Percentiles rank a stretch among this genome's conserved stretches.
phyloP scores from a whole-genome alignment of 2,113 vertebrate genomes.

The Nipponia nippon region DNA sequence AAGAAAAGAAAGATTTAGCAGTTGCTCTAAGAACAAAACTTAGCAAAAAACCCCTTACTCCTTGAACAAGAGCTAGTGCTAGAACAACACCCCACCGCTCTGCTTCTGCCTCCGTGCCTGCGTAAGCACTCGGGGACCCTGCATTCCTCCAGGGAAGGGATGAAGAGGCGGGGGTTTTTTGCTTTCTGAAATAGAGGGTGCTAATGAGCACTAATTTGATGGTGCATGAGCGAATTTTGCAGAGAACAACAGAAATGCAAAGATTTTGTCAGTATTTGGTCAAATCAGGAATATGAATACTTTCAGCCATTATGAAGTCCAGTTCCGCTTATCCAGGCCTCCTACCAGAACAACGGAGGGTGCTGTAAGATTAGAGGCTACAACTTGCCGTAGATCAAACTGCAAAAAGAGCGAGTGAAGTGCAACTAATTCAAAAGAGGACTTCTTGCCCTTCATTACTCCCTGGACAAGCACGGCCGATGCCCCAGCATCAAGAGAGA shows the following conservation, averaged over 20 bases:
- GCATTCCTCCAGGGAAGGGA: accelerated
- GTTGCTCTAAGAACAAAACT: background rate
- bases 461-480: background rate
- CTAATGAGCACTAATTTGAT: accelerated
- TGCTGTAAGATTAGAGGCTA: background rate
- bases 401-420: background rate
- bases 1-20: background rate
- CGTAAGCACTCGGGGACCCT: background rate
- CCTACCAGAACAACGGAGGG: background rate
- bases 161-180: accelerated
- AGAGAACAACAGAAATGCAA: background rate
- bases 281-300: background rate
- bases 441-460: conserved; percentile 25
- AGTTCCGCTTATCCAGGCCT: background rate
- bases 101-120: background rate
- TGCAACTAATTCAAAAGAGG: background rate
- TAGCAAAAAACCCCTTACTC: background rate
- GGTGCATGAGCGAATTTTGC: accelerated
- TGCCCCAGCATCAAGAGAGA: background rate
- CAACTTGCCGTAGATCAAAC: background rate
- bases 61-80: background rate
- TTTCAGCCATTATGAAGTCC: background rate
- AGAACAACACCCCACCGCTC: background rate
- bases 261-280: background rate
- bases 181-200: background rate